Evolutionary conservation across 1,140 invertebrate genomes (phyloP), one percentile per base, ranked within the genome.

Genomic region (Drosophila rufa): DNA sequence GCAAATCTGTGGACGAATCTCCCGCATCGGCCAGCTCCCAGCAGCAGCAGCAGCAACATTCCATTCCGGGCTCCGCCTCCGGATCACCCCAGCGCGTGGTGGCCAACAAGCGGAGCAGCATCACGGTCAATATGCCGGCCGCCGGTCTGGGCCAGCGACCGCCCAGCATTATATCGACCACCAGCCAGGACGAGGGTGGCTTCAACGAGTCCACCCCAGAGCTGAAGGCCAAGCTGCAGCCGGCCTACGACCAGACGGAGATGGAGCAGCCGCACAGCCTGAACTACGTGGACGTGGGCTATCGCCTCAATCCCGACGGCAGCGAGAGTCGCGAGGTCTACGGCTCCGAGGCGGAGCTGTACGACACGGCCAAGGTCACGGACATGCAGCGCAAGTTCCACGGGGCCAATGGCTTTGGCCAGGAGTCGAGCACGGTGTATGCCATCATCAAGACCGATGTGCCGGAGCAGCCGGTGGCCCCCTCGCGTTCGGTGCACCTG

Each of bases 131-230:
- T 85, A 93, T 95, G 91, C 94, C 95, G 62, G 94, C 95, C 8
- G 94, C 94, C n/a, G 95, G 95, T 46, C 77, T 95, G 27, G 95
- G 94, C 33, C 94, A 94, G 61, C 93, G 95, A 19, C 92, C 92
- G 6, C 79, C 93, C 17, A 93, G 94, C 75, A 94, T 94, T 45
- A 94, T 94, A 5, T 95, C 94, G 50, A 83, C 82, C 9, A 55
- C 75, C 56, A 94, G 94, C 33, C 94, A 93, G 4, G 95, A 95
- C 84, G 95, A 95, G 91, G 95, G 95, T 19, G 95, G 95, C 8
- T 95, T 95, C 92, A 95, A 95, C 86, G 95, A 95, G 89, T 94
- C 94, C 12, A 94, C 94, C 58, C 94, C 95, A 0, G 95, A 95
- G 87, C 94, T 95, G 64, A 95, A 95, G 91, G 95, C 95, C 58